Evolutionary conservation across 2,113 vertebrate species (phyloP).

Genomic region (Gallinago undulata): DNA sequence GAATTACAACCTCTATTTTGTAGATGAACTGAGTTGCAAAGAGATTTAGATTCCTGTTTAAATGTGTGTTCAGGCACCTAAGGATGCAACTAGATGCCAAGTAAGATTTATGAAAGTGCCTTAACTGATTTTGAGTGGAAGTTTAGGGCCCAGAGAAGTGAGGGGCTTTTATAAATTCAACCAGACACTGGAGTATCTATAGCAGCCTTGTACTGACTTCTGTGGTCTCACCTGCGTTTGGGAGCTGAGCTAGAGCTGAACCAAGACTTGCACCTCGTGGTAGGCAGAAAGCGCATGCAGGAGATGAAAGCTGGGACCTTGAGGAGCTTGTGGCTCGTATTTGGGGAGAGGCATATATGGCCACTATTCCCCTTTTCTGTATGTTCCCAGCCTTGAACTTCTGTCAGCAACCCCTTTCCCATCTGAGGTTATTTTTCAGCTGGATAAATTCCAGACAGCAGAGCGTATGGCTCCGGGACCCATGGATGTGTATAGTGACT

Average conservation of each 20-base stretch:
- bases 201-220: not conserved
- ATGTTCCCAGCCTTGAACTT: not conserved
- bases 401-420: not conserved
- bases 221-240: not conserved
- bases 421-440: not conserved
- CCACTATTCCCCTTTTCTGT: not conserved
- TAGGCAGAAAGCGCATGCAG: not conserved
- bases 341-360: not conserved
- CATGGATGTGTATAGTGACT: not conserved
- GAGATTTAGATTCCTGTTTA: not conserved
- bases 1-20: not conserved
- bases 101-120: not conserved
- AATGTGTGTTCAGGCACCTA: not conserved
- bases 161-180: not conserved
- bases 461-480: not conserved
- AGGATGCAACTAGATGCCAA: not conserved
- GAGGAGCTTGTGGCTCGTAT: fast-evolving
- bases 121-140: slow-evolving; percentile 13
- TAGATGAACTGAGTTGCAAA: not conserved
- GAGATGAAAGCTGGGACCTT: not conserved
- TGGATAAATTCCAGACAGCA: not conserved
- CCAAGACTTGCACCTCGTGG: not conserved
- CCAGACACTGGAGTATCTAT: not conserved
- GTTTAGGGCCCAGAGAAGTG: not conserved
- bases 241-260: not conserved